phyloP scores from a whole-genome alignment of 1,140 invertebrate genomes.

The Euwallacea similis region DNA sequence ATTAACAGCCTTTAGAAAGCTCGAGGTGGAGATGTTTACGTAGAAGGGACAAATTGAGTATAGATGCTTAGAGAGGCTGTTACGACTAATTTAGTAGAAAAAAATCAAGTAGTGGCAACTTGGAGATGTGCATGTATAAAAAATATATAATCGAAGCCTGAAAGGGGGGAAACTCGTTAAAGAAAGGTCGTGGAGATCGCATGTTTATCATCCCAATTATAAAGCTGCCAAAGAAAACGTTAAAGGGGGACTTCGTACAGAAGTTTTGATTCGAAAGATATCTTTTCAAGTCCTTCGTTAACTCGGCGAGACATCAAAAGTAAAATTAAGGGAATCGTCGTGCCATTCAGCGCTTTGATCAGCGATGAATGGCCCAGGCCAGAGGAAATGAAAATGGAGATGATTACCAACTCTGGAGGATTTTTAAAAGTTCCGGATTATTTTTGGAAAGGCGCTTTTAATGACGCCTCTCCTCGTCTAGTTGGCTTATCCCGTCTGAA shows the following conservation, averaged over 20 bases:
- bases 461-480: not conserved
- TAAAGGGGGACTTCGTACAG: slow-evolving; percentile 10
- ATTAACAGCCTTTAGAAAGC: not conserved
- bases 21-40: slow-evolving; percentile 9
- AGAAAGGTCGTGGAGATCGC: slow-evolving; percentile 2
- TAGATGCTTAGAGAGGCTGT: not conserved
- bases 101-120: not conserved
- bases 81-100: not conserved
- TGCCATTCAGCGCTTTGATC: slow-evolving; percentile 23
- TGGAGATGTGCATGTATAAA: no score
- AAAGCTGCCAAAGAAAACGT: slow-evolving; percentile 1
- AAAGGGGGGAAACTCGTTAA: not conserved
- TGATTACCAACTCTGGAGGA: slow-evolving; percentile 19
- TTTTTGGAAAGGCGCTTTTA: slow-evolving; percentile 13
- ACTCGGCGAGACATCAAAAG: slow-evolving; percentile 27
- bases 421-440: slow-evolving; percentile 1
- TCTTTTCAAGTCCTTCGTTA: slow-evolving; percentile 23
- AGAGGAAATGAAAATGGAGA: slow-evolving; percentile 24
- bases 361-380: slow-evolving; percentile 20
- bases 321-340: slow-evolving; percentile 30
- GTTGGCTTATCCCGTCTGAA: not conserved
- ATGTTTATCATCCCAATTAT: slow-evolving; percentile 18
- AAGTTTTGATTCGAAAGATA: slow-evolving; percentile 18
- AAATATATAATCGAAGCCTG: no score
- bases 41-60: slow-evolving; percentile 13